Evolutionary conservation across 2,797 vertebrate genomes (phyloP), one percentile per base, ranked within the genome.

Genomic region (Myripristis jacobus): DNA sequence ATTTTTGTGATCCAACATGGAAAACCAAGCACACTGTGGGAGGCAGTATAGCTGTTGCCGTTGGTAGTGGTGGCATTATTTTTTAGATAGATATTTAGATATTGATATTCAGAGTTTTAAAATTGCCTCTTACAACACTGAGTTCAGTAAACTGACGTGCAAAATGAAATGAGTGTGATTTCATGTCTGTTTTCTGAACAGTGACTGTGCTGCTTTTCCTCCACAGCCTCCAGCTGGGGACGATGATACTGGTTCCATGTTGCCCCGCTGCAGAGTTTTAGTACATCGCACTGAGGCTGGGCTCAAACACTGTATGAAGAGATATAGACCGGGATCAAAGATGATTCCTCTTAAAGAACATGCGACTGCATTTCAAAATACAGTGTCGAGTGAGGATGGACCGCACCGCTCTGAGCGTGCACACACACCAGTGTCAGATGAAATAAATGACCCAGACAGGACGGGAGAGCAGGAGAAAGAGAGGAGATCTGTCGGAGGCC

Each of bases 251-350:
- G 8, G 0, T 5, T 56, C 59, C 0, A 36, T 25, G 46, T 15
- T 43, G 41, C 41, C 41, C 16, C 15, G 6, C 3, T 90, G 89
- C 70, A n/a, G 59, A 69, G 87, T 88, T 54, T 59, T 90, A 19
- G 74, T 87, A 2, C 84, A 89, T 66, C 87, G 83, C 60, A 87
- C 79, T 0, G 66, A 80, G 9, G 77, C 73, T 6, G 88, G 85
- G 2, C 48, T 75, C 70, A 77, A 50, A 72, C 81, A 80, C 81
- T 87, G 89, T 12, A 2, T 16, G 36, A 67, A 86, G 27, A 80
- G 79, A 67, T 47, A 4, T 43, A 15, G 41, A 43, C 5, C 0
- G 0, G 31, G 29, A 55, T 54, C 64, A 21, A 43, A 48, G 21
- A 31, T 0, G n/a, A 9, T 38, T 36, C 16, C 69, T 59, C 38